These are phyloP conservation scores for Apistogramma diplotaenia DNA, from an alignment of 2,113 vertebrate species.

Conservation along the genomic window DNA sequence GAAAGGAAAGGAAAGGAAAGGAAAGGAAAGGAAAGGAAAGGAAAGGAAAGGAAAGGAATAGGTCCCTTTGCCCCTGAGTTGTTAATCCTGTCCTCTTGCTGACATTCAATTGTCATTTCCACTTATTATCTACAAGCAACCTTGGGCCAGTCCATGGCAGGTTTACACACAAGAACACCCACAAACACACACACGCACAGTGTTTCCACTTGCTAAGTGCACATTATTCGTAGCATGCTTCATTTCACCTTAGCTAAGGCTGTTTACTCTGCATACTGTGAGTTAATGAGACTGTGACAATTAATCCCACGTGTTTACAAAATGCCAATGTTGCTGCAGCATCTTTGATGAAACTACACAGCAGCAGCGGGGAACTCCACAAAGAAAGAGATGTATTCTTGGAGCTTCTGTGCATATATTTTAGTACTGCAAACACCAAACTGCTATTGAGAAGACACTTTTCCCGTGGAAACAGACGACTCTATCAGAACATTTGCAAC, in stretches of 20 bases:
- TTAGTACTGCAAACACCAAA: not conserved
- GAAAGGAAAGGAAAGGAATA: not conserved
- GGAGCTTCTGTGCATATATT: not conserved
- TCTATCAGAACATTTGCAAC: not conserved
- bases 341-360: constrained; percentile 16
- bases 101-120: constrained; percentile 26
- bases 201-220: constrained; percentile 21
- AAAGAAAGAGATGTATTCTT: not conserved
- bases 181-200: constrained; percentile 1
- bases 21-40: not conserved
- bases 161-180: not conserved
- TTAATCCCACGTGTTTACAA: constrained; percentile 58
- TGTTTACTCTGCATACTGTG: constrained; percentile 51
- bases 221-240: constrained; percentile 54
- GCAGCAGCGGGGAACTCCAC: not conserved
- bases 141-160: not conserved
- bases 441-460: not conserved
- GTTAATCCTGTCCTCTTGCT: not conserved
- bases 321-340: constrained; percentile 14
- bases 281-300: constrained; percentile 62
- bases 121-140: constrained; percentile 20
- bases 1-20: not conserved
- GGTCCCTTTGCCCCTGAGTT: not conserved
- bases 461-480: not conserved
- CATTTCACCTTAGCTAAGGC: constrained; percentile 55